Percentiles rank a stretch among this genome's conserved stretches.
Evolutionary conservation across 2,113 vertebrate species (phyloP).

Genomic region (Podarcis raffonei): DNA sequence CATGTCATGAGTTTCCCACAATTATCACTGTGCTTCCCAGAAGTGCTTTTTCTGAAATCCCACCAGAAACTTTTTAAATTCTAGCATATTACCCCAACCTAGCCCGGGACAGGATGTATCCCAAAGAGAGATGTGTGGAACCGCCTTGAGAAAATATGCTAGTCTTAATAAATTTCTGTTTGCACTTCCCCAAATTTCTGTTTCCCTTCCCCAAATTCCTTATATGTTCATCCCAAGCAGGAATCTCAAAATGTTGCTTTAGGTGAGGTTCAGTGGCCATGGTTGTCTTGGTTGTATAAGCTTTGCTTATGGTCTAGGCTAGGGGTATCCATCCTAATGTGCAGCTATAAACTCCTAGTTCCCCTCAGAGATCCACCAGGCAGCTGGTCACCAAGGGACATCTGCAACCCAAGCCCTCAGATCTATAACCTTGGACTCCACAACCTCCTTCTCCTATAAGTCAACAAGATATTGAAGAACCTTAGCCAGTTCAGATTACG

Average conservation of each 20-base stretch:
- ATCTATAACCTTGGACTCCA: not conserved
- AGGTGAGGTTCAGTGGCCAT: not conserved
- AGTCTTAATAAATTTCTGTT: not conserved
- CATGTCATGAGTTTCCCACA: slow-evolving; percentile 3
- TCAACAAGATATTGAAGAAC: not conserved
- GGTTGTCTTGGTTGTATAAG: not conserved
- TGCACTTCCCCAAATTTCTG: not conserved
- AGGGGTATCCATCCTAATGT: not conserved
- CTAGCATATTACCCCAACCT: not conserved
- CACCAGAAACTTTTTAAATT: not conserved
- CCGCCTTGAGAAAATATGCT: not conserved
- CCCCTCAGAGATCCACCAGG: not conserved
- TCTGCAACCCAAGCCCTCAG: not conserved
- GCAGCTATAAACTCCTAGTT: not conserved
- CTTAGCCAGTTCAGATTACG: not conserved
- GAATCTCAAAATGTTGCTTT: not conserved
- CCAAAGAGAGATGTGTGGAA: not conserved
- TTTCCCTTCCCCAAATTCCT: no score
- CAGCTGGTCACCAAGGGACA: not conserved
- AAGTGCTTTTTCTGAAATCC: not conserved
- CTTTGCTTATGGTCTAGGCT: not conserved
- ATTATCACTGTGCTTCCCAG: not conserved
- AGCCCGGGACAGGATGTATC: not conserved
- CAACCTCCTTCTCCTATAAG: not conserved
- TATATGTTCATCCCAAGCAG: not conserved